Base-by-base conservation (phyloP, 2,797 vertebrate genomes). In the Crypturellus tataupa region DNA sequence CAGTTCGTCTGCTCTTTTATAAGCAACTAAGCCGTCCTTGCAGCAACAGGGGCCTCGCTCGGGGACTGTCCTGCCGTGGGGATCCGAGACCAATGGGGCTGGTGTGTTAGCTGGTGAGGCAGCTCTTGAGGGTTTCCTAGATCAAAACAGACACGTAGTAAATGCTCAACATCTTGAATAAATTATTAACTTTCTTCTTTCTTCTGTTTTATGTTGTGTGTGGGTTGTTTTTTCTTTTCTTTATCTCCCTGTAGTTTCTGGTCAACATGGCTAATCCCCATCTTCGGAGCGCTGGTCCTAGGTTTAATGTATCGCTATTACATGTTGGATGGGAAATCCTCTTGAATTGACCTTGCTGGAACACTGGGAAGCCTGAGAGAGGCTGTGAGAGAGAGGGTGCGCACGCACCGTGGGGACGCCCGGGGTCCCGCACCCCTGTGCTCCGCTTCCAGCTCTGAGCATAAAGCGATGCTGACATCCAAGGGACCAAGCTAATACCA, bases 291-390 rank as follows among this genome's bases (percentile, higher is more conserved):
- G 1, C 70, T 96, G 62, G 94, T 98, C 68, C 59, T 99, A 63
- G 99, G 98, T 37, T 68, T 99, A 80, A 96, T 99, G 97, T 99
- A 99, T 96, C 99, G 99, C 68, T 99, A 98, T 95, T 99, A 98
- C 93, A 65, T 96, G 80, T 37, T 97, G 46, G 99, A 99, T 72
- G 98, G 98, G 96, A 99, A 97, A 95, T 99, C 98, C 59, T 98
- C 98, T 72, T 98, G 98, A 98, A 51, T 73, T 78, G 89, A 31
- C 87, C 60, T 31, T 67, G 64, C n/a, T 76, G 94, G 80, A 51
- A 73, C 77, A 76, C 91, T 90, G 58, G 91, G 58, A 75, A 94
- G 89, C 87, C 65, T 33, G 83, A 81, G 46, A 42, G 69, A 84
- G 85, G 72, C 76, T 35, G 53, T 27, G 81, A 94, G 88, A 77